Conservation (phyloP, 2,113 vertebrate genomes). For the Girardinichthys multiradiatus region DNA sequence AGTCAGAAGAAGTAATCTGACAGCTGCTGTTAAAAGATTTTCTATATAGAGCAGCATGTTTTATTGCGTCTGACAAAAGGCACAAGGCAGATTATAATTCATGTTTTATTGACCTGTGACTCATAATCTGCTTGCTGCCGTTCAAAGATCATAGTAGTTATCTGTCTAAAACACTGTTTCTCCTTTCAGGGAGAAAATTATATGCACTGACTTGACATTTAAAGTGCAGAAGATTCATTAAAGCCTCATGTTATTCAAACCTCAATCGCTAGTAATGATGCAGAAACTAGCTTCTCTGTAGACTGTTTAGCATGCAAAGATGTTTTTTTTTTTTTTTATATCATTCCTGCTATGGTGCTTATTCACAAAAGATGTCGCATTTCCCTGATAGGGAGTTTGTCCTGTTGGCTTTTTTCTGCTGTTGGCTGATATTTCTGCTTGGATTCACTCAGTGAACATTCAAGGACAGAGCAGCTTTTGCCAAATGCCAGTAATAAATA, state of each 20-base stretch:
- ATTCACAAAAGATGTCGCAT: not conserved
- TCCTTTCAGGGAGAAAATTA: not conserved
- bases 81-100: not conserved
- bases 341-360: not conserved
- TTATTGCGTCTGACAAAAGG: not conserved
- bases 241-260: not conserved
- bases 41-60: not conserved
- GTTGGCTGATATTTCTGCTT: not conserved
- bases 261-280: not conserved
- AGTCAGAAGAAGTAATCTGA: conserved; percentile 1
- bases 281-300: not conserved
- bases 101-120: conserved; percentile 1
- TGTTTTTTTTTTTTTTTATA: conserved; percentile 3
- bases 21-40: conserved; percentile 3
- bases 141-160: not conserved
- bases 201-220: conserved; percentile 4
- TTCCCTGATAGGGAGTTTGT: conserved; percentile 1
- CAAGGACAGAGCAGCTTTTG: not conserved
- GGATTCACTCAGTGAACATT: not conserved
- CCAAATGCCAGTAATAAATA: not conserved
- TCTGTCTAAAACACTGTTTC: not conserved
- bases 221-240: not conserved
- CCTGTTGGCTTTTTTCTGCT: not conserved
- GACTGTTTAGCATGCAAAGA: not conserved
- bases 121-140: not conserved